Evolutionary conservation across 92 coral and sea anemone species (phyloP).

Genomic region (Actinostola sp.): DNA sequence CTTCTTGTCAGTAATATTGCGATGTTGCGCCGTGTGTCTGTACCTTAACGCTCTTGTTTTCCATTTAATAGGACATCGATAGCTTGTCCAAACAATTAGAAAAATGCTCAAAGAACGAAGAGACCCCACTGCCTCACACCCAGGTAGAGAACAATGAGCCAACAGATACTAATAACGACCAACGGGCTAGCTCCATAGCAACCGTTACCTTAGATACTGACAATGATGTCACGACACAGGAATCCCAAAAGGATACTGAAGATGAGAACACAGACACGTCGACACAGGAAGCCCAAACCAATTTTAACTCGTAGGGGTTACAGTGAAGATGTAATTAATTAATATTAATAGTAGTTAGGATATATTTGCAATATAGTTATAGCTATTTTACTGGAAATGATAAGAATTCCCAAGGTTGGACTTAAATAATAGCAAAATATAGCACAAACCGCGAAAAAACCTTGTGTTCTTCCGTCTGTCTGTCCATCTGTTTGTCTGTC

Average conservation of each 20-base stretch:
- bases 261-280: neutral
- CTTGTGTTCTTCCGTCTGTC: neutral
- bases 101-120: conserved; percentile 22
- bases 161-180: neutral
- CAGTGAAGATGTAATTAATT: neutral
- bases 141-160: too few species aligned
- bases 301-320: neutral
- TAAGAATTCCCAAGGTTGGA: neutral
- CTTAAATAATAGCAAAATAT: neutral
- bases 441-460: too few species aligned
- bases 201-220: neutral
- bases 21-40: neutral
- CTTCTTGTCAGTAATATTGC: neutral
- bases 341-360: conserved; percentile 7
- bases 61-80: conserved; percentile 22
- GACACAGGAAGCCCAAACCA: neutral
- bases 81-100: conserved; percentile 27
- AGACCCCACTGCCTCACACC: neutral
- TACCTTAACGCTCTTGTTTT: neutral
- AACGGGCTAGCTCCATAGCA: neutral
- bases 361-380: conserved; percentile 2
- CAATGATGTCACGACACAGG: neutral
- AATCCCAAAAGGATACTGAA: neutral
- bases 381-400: neutral
- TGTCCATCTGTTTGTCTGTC: neutral